phyloP scores from a whole-genome alignment of 2,888 invertebrate genomes.

The Endotricha flammealis region DNA sequence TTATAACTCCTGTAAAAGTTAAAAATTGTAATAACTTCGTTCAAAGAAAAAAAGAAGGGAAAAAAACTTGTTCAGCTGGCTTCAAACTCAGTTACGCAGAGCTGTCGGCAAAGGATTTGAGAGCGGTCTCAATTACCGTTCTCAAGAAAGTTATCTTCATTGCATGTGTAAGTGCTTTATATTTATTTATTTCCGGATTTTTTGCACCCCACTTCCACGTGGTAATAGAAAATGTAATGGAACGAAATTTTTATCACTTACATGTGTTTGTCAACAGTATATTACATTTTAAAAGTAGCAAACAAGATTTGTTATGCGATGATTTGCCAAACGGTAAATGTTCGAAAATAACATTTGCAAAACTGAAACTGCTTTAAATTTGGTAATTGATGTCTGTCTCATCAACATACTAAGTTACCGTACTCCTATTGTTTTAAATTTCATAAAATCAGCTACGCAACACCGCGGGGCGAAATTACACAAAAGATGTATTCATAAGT shows the following conservation, averaged over 20 bases:
- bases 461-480: not conserved
- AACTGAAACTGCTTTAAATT: too few species aligned
- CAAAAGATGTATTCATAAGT: not conserved
- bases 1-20: constrained; percentile 33
- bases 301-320: too few species aligned
- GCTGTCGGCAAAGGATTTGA: constrained; percentile 57
- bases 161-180: constrained; percentile 37
- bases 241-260: too few species aligned
- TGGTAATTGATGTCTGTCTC: not conserved
- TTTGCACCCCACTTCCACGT: too few species aligned
- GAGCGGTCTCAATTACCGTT: constrained; percentile 53
- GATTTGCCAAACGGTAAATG: too few species aligned
- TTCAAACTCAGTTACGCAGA: constrained; percentile 52
- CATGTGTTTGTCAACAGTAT: too few species aligned
- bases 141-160: constrained; percentile 46
- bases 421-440: not conserved
- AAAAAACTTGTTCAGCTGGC: constrained; percentile 48
- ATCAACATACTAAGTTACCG: not conserved
- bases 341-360: too few species aligned
- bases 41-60: constrained; percentile 38
- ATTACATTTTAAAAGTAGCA: too few species aligned
- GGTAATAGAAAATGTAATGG: too few species aligned
- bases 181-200: constrained; percentile 17
- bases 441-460: not conserved
- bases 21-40: constrained; percentile 51